Percentiles rank a stretch among this genome's conserved stretches.
These are phyloP conservation scores for Athalia circularis DNA, from an alignment of 2,888 invertebrate species.

Conservation along the genomic window DNA sequence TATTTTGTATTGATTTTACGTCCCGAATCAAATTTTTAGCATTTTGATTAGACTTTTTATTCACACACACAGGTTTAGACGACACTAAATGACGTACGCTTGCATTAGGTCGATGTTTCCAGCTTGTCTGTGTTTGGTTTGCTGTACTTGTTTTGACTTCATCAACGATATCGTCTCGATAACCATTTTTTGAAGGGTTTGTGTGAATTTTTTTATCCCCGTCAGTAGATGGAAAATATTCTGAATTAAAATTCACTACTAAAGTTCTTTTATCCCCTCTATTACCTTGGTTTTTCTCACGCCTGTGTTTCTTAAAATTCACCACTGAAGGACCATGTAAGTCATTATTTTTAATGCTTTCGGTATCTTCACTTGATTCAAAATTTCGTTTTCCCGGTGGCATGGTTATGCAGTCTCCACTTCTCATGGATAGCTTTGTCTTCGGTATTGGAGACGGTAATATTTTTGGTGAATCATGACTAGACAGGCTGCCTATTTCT, in stretches of 20 bases:
- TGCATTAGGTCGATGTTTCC: constrained; percentile 18
- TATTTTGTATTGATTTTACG: not conserved
- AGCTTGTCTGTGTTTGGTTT: constrained; percentile 1
- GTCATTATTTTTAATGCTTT: constrained; percentile 19
- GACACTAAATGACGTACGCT: not conserved
- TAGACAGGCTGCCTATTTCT: constrained; percentile 50
- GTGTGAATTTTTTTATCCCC: not conserved
- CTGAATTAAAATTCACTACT: constrained; percentile 20
- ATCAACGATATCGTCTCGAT: constrained; percentile 6
- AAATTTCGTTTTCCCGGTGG: constrained; percentile 27
- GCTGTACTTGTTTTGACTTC: constrained; percentile 38
- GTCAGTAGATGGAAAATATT: not conserved
- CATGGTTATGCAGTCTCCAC: not conserved
- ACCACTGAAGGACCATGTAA: not conserved
- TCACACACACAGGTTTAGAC: not conserved
- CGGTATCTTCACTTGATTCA: constrained; percentile 16
- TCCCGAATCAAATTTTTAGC: not conserved
- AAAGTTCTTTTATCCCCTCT: not conserved
- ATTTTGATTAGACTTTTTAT: constrained; percentile 1
- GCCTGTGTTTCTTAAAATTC: constrained; percentile 1
- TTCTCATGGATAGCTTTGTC: not conserved
- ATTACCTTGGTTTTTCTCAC: constrained; percentile 6
- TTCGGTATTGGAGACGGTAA: constrained; percentile 2
- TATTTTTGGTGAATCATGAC: constrained; percentile 45
- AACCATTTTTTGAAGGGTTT: constrained; percentile 21